These are phyloP conservation scores for Vanessa atalanta DNA, from an alignment of 1,140 invertebrate genomes.

Conservation along the genomic window DNA sequence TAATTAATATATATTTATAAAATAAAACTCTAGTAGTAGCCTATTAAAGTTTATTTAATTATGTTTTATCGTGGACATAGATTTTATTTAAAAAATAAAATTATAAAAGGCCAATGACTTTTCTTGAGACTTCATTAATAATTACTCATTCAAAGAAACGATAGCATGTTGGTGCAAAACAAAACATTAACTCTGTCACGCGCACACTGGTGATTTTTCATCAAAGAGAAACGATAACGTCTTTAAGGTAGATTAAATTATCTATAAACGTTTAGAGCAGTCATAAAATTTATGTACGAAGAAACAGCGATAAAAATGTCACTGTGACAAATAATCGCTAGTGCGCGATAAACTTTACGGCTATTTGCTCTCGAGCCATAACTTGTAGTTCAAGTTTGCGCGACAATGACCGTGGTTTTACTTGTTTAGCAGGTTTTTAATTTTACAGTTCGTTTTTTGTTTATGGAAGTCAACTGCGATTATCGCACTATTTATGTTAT, in stretches of 20 bases:
- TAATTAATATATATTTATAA: too few relatives aligned
- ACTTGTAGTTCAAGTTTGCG: slow-evolving; percentile 48
- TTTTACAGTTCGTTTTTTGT: slow-evolving; percentile 49
- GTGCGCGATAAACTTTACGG: slow-evolving; percentile 36
- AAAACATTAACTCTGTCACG: background rate
- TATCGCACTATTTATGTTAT: slow-evolving; percentile 16
- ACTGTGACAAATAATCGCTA: slow-evolving; percentile 11
- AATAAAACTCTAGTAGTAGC: too few relatives aligned
- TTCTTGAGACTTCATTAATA: slow-evolving; percentile 13
- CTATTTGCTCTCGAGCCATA: slow-evolving; percentile 38
- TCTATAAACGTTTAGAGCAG: background rate
- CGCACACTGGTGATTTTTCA: background rate
- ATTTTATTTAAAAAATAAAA: background rate
- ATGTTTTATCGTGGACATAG: too few relatives aligned
- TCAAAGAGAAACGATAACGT: background rate
- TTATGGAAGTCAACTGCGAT: slow-evolving; percentile 3
- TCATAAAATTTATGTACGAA: background rate
- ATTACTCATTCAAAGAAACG: slow-evolving; percentile 18
- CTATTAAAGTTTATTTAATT: too few relatives aligned
- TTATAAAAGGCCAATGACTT: slow-evolving; percentile 6
- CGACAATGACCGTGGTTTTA: slow-evolving; percentile 62
- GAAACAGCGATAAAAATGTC: slow-evolving; percentile 15
- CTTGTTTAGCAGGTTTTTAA: slow-evolving; percentile 57
- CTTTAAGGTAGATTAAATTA: background rate
- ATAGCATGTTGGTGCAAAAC: slow-evolving; percentile 14